phyloP scores from a whole-genome alignment of 1,140 invertebrate genomes.

The Drosophila santomea region DNA sequence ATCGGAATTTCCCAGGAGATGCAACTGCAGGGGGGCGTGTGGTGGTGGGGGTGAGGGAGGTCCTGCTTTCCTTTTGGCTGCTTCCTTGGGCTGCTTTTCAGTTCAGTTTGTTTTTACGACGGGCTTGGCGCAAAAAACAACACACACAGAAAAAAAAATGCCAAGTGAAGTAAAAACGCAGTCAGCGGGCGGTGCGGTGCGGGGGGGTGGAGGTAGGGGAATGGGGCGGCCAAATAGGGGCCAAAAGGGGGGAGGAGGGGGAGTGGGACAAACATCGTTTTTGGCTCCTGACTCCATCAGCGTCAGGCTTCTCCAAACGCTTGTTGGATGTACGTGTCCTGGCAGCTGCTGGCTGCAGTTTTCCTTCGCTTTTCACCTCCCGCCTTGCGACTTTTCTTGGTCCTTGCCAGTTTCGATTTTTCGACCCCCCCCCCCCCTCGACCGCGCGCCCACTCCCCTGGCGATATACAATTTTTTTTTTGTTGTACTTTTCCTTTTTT shows the following conservation, averaged over 20 bases:
- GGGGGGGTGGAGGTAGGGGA: not conserved
- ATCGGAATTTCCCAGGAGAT: slow-evolving; percentile 31
- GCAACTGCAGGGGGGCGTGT: not conserved
- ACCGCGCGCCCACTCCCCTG: not conserved
- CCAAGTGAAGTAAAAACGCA: slow-evolving; percentile 25
- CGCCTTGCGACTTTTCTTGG: not conserved
- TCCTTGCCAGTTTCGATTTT: slow-evolving; percentile 31
- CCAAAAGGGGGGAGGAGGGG: not conserved
- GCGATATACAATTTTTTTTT: slow-evolving; percentile 40
- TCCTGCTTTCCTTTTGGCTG: slow-evolving; percentile 29
- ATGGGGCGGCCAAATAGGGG: not conserved
- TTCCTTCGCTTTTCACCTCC: slow-evolving; percentile 9
- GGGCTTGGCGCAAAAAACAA: slow-evolving; percentile 56
- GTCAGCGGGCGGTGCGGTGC: slow-evolving; percentile 27
- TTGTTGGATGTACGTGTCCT: slow-evolving; percentile 73
- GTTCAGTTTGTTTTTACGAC: slow-evolving; percentile 79
- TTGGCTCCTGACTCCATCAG: slow-evolving; percentile 60
- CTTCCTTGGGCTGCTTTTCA: slow-evolving; percentile 61
- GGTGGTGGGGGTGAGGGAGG: not conserved
- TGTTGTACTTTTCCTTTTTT: slow-evolving; percentile 41
- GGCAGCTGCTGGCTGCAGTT: slow-evolving; percentile 76
- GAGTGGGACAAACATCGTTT: slow-evolving; percentile 47
- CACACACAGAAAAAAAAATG: slow-evolving; percentile 8
- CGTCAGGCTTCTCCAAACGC: slow-evolving; percentile 61
- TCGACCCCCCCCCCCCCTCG: not conserved